Base-by-base conservation (phyloP, 1,140 invertebrate genomes). In the Sycobia sp. region DNA sequence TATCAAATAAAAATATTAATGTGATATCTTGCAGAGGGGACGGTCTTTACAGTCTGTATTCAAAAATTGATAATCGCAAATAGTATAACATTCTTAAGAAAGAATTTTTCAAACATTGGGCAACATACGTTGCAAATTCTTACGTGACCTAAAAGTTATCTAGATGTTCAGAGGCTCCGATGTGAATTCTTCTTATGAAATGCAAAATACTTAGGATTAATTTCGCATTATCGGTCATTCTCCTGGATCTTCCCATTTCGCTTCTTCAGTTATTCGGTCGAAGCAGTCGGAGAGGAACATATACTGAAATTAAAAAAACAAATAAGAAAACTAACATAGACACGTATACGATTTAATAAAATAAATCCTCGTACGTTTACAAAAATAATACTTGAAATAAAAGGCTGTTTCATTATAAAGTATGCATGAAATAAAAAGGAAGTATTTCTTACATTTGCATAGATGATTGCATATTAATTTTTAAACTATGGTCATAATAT, bases 261-360 rank as follows among this genome's bases (percentile, higher is more conserved):
- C 86, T 77, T 98, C 95, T 77, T 96, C 92, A 71, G 92, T 89
- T 85, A 98, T 92, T 84, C 92, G 86, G 78, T 97, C 93, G 82
- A 97, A 95, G 80, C 95, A 97, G 76, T 97, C 95, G 79, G 90
- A 90, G 74, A 97, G 88, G 84, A 92, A 97, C 73, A 92, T 88
- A 78, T 93, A 95, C 94, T 97, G 84, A 44, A 89, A 88, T 96
- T 84, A 39, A 89, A 88, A 67, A 73, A 70, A 73, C 69, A 71
- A 62, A 57, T 36, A n/a, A 62, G n/a, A 46, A 7, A 53, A 61
- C 54, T 38, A 57, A 23, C 13, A 36, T n/a, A n/a, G n/a, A n/a
- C n/a, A n/a, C n/a, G n/a, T n/a, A n/a, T n/a, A n/a, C n/a, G n/a
- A n/a, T n/a, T n/a, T n/a, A n/a, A n/a, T n/a, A n/a, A n/a, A n/a